A percentile compares a stretch with the other conserved stretches of the same genome.
Evolutionary conservation across 2,888 invertebrate genomes (phyloP).

Genomic region (Steromphala cineraria): DNA sequence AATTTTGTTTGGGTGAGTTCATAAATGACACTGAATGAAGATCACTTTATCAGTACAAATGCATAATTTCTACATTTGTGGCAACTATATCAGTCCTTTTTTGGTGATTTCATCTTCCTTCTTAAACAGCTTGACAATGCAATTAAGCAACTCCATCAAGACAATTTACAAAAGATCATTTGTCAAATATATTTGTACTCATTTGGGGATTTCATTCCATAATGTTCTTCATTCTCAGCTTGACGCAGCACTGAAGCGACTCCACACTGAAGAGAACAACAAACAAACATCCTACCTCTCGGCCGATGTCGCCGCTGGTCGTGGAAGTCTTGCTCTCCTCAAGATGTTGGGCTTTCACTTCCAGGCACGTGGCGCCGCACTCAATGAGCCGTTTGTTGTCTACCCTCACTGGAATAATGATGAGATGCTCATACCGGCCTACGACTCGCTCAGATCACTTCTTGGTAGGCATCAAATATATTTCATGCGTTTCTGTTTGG

Average conservation of each 20-base stretch:
- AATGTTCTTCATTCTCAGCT: conserved; percentile 44
- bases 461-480: conserved; percentile 43
- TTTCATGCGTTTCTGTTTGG: no score
- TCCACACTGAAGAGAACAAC: conserved; percentile 65
- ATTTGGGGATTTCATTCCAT: background rate
- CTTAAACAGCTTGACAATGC: no score
- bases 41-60: no score
- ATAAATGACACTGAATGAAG: no score
- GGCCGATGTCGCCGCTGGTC: conserved; percentile 41
- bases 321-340: conserved; percentile 58
- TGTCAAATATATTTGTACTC: no score
- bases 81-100: no score
- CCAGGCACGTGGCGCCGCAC: conserved; percentile 59
- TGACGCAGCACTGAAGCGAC: conserved; percentile 68
- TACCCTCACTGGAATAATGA: conserved; percentile 72
- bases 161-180: no score
- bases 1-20: no score
- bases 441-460: conserved; percentile 63
- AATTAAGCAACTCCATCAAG: no score
- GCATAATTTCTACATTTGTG: no score
- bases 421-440: conserved; percentile 65
- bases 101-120: no score
- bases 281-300: conserved; percentile 56
- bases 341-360: conserved; percentile 71
- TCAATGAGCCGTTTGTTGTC: conserved; percentile 63